Percentiles rank a stretch among this genome's conserved stretches.
These are phyloP conservation scores for Quadroppia sp. DNA, from an alignment of 2,888 invertebrate species.

Conservation along the genomic window DNA sequence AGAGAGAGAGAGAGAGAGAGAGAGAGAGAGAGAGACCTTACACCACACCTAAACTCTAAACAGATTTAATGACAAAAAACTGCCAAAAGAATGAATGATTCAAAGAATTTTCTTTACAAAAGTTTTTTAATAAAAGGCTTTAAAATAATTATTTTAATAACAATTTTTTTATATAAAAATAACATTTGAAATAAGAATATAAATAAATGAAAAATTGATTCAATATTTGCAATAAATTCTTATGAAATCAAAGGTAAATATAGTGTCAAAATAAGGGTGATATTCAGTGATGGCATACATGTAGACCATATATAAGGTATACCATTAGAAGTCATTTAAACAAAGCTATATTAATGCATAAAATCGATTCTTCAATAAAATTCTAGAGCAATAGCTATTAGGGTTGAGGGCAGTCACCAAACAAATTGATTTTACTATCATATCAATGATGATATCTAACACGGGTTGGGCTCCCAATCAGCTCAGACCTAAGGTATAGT, in stretches of 20 bases:
- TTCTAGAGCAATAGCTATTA: neutral
- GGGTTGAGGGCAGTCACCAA: neutral
- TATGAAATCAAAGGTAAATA: too few relatives aligned
- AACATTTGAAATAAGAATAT: neutral
- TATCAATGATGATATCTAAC: neutral
- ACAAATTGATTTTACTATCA: neutral
- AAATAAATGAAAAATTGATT: neutral
- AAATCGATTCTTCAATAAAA: constrained; percentile 6
- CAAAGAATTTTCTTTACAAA: neutral
- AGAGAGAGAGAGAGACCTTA: neutral
- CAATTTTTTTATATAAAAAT: neutral
- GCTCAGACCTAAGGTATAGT: neutral
- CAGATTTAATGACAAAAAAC: neutral
- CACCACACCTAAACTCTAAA: neutral
- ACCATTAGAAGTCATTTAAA: neutral
- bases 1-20: constrained; percentile 34
- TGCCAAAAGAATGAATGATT: neutral
- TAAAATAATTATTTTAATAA: neutral
- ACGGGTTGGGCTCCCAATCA: constrained; percentile 19
- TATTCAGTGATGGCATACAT: neutral
- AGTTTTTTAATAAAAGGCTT: neutral
- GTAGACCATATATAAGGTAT: neutral
- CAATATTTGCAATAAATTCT: too few relatives aligned
- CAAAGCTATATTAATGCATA: neutral
- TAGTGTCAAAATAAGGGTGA: neutral